Percentiles rank a stretch among this genome's conserved stretches.
Evolutionary conservation across 2,888 invertebrate species (phyloP).

Genomic region (Xestia sexstrigata): DNA sequence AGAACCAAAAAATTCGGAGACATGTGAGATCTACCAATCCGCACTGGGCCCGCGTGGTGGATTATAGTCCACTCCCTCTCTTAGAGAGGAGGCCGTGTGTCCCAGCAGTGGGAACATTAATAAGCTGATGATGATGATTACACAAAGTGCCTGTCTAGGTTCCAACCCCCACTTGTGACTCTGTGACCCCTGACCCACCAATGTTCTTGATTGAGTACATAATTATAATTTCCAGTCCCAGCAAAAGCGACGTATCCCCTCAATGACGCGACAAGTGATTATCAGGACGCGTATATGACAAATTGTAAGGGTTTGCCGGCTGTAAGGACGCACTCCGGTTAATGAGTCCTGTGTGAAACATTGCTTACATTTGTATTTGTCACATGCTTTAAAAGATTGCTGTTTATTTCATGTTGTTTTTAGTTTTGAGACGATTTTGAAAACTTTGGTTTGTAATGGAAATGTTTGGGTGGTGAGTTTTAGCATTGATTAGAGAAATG

Average conservation of each 20-base stretch:
- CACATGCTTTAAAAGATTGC: conserved; percentile 21
- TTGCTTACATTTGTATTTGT: conserved; percentile 49
- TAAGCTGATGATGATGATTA: background rate
- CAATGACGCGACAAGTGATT: conserved; percentile 23
- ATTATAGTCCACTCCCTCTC: too few relatives aligned
- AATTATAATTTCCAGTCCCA: background rate
- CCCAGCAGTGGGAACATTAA: too few relatives aligned
- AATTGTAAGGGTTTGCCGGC: conserved; percentile 31
- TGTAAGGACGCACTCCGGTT: conserved; percentile 38
- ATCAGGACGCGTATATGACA: conserved; percentile 18
- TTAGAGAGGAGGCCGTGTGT: too few relatives aligned
- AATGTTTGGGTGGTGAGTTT: background rate
- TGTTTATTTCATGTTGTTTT: conserved; percentile 44
- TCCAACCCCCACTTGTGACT: background rate
- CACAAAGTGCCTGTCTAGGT: background rate
- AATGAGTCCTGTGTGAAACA: conserved; percentile 40
- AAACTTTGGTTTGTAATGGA: conserved; percentile 6
- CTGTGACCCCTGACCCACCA: background rate
- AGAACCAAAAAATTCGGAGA: too few relatives aligned
- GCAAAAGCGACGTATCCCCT: background rate
- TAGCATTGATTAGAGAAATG: background rate
- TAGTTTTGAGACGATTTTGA: background rate
- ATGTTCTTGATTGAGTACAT: background rate
- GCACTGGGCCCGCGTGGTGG: too few relatives aligned
- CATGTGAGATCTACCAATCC: too few relatives aligned